Base-by-base conservation (phyloP, 1,140 invertebrate genomes). In the Zaprionus africanus region DNA sequence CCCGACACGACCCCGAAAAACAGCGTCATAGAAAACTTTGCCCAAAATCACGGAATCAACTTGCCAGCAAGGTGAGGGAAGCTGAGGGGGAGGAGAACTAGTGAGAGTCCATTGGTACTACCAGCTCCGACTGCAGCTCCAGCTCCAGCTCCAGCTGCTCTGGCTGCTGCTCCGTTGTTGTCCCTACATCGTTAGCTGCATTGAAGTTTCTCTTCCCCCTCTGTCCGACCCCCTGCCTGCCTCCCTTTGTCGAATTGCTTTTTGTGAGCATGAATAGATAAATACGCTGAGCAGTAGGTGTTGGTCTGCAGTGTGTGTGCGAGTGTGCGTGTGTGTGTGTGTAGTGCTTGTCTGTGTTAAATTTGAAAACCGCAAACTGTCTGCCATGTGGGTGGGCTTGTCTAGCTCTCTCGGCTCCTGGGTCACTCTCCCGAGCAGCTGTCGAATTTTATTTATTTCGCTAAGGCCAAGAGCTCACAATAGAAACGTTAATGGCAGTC, bases 371-470 rank as follows among this genome's bases (percentile, higher is more conserved):
- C 85, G 54, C 85, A 88, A 90, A 90, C 58, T 87, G 77, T 88
- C 70, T 78, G 51, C 24, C 51, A 61, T 76, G 73, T 76, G 73
- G 66, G 73, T 64, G 73, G 41, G 36, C 56, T 31, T 65, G 74
- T 76, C 68, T 76, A 60, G 69, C 22, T 26, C 24, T 31, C 19
- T 13, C 5, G 24, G 28, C 61, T 68, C 28, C 66, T 66, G 59
- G 70, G 70, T 43, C 63, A 69, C 57, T 75, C 65, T 68, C 84
- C 72, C 81, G 41, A 46, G 41, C 41, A 85, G 83, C 79, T 88
- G 85, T 88, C 85, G 85, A 88, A 88, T 82, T 88, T 88, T 88
- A 88, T 88, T 88, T 88, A 88, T 88, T 85, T 90, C 85, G 86
- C 81, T 72, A 81, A 81, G 85, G 85, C 85, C 86, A 90, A 90